Conservation (phyloP, 2,888 invertebrate species). For the Platerodrilus igneus region DNA sequence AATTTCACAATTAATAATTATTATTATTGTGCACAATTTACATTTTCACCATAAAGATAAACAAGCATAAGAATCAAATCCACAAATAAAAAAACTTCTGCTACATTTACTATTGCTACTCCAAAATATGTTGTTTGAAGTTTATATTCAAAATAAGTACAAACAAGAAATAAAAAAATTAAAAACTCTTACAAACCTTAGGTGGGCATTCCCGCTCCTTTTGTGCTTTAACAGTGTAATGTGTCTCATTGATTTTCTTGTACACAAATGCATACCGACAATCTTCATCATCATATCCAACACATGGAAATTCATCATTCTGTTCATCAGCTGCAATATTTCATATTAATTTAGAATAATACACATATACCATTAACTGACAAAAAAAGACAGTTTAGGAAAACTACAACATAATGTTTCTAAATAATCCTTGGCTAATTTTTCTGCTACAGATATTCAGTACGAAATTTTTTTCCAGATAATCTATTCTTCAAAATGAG, state of each 20-base stretch:
- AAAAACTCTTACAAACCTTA: constrained; percentile 50
- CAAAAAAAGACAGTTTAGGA: not conserved
- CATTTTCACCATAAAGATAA: too few species aligned
- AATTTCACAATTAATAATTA: too few species aligned
- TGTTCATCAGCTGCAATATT: constrained; percentile 65
- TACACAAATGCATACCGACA: constrained; percentile 89
- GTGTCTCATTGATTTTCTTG: constrained; percentile 65
- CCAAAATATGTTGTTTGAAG: not conserved
- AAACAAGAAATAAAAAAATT: not conserved
- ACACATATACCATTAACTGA: too few species aligned
- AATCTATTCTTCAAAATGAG: too few species aligned
- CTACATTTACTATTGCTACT: not conserved
- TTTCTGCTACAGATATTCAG: too few species aligned
- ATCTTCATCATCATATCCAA: constrained; percentile 82
- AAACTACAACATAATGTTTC: too few species aligned
- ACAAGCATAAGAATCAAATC: too few species aligned
- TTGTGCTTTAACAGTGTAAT: constrained; percentile 71
- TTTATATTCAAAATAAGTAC: not conserved
- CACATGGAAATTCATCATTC: constrained; percentile 75
- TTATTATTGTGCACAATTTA: too few species aligned
- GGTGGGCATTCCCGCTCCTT: constrained; percentile 82
- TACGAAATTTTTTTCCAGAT: too few species aligned
- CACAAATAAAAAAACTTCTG: too few species aligned
- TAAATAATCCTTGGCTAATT: too few species aligned
- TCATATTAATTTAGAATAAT: too few species aligned